Evolutionary conservation across 1,140 invertebrate species (phyloP), one percentile per base, ranked within the genome.

Genomic region (Drosophila aff.): DNA sequence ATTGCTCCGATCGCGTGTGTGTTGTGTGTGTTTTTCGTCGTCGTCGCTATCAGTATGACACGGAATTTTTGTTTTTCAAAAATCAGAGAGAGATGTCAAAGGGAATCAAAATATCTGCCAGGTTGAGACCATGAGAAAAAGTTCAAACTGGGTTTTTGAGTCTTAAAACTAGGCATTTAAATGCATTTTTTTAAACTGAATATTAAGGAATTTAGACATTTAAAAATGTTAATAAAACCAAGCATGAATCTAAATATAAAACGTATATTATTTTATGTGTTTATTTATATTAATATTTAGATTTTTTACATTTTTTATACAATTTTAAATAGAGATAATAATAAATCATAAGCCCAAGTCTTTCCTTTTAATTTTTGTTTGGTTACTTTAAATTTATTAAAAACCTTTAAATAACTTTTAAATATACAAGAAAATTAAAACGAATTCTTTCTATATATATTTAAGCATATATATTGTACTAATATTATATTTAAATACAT

Each of bases 1-100:
- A 81, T 85, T 85, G 61, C 61, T 61, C 50, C 23, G 49, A 47
- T 76, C 40, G 50, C 73, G 38, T 71, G 47, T 50, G 36, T 58
- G 8, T 64, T 16, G 18, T 36, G 31, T 53, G 52, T 55, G 21
- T 16, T 21, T 31, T 63, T 41, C 13, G 23, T 28, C 13, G 23
- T 28, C 46, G 5, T 7, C 23, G 18, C 31, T 52, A 67, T 38
- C 60, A 18, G 26, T 52, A 23, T 44, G 46, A 33, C 66, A 69
- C 47, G 10, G 28, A 7, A 26, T 38, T 36, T 21, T 15, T 15
- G 5, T 55, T 40, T 21, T 67, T 31, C 23, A 38, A 36, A 31
- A 16, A 50, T 43, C 36, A 3, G 23, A 15, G 16, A 2, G 15
- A 28, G 21, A 63, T 41, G 52, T 28, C 10, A 58, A 26, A 11